Evolutionary conservation across 2,113 vertebrate species (phyloP).

Genomic region (Hystrix brachyura): DNA sequence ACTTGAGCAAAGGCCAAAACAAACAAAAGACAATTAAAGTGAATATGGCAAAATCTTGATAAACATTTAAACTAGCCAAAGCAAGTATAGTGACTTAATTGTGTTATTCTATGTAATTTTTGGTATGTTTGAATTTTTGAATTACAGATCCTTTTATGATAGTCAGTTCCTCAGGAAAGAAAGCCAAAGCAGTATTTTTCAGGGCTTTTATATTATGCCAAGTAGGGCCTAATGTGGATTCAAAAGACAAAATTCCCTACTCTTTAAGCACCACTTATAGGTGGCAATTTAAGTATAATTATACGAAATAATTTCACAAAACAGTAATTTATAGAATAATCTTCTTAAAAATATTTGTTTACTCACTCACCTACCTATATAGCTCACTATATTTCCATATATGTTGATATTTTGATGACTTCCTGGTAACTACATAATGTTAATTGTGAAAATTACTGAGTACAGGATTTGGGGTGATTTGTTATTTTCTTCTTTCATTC

Average conservation of each 20-base stretch:
- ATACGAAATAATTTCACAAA: constrained; percentile 48
- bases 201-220: constrained; percentile 43
- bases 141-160: constrained; percentile 18
- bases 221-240: background rate
- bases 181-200: constrained; percentile 31
- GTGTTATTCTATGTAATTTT: background rate
- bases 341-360: background rate
- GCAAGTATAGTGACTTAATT: background rate
- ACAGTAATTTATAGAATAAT: background rate
- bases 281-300: background rate
- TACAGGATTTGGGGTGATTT: background rate
- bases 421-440: background rate
- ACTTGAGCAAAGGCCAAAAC: background rate
- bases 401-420: constrained; percentile 8
- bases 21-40: background rate
- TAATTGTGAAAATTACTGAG: constrained; percentile 37
- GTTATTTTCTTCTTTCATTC: background rate
- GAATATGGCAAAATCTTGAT: background rate
- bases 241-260: constrained; percentile 34
- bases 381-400: background rate
- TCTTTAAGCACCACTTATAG: constrained; percentile 16
- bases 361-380: background rate
- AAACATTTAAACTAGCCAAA: constrained; percentile 7
- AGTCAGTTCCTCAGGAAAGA: background rate
- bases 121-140: constrained; percentile 2